These are phyloP conservation scores for Zoanthus gigantus DNA, from an alignment of 92 coral and sea anemone genomes.

Conservation along the genomic window DNA sequence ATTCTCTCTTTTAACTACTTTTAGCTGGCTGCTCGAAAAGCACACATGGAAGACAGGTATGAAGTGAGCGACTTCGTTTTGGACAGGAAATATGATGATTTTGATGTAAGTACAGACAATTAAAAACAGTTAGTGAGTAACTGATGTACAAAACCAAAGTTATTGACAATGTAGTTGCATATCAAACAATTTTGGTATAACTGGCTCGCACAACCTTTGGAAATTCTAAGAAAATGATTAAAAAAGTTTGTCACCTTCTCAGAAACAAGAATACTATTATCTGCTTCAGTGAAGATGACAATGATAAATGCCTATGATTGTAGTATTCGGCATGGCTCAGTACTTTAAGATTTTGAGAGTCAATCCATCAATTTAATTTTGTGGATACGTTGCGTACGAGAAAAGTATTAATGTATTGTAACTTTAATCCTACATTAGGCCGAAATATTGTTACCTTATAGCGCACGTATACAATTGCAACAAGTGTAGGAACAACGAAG, in stretches of 20 bases:
- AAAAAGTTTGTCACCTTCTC: neutral
- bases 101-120: neutral
- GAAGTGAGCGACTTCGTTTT: neutral
- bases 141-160: neutral
- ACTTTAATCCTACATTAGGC: too few relatives aligned
- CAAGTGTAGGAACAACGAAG: too few relatives aligned
- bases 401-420: too few relatives aligned
- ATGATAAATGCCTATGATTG: neutral
- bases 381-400: too few relatives aligned
- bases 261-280: conserved; percentile 8
- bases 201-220: neutral
- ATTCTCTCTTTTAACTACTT: neutral
- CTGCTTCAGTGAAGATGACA: neutral
- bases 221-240: neutral
- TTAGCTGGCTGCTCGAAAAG: neutral
- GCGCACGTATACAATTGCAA: too few relatives aligned
- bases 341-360: neutral
- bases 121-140: neutral
- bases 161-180: neutral
- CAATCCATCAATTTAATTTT: too few relatives aligned
- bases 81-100: conserved; percentile 1
- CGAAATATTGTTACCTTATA: too few relatives aligned
- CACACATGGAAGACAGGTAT: neutral
- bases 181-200: neutral
- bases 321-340: neutral